Evolutionary conservation across 1,140 invertebrate species (phyloP).

Genomic region (Drosophila rhopaloa): DNA sequence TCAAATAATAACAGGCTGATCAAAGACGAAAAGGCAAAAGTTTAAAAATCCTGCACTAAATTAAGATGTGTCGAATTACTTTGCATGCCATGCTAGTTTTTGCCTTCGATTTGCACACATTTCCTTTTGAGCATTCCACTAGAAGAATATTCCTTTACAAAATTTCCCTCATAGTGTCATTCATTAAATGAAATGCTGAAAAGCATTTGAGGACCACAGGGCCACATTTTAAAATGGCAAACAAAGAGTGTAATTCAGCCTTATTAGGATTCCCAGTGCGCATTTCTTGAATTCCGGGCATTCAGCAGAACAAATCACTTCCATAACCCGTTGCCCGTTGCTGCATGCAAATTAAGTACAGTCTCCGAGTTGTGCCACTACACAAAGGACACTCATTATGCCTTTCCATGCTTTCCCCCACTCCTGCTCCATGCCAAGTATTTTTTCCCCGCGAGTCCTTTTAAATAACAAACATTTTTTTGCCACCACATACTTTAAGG

Average conservation of each 20-base stretch:
- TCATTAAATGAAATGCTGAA: slow-evolving; percentile 2
- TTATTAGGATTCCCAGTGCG: slow-evolving; percentile 29
- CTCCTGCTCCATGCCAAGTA: slow-evolving; percentile 5
- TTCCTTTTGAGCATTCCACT: slow-evolving; percentile 6
- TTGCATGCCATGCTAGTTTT: neutral
- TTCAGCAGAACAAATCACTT: slow-evolving; percentile 50
- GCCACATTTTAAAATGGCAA: slow-evolving; percentile 5
- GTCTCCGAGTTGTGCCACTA: slow-evolving; percentile 46
- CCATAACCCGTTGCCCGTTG: slow-evolving; percentile 31
- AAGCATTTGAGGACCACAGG: neutral
- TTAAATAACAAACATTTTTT: slow-evolving; percentile 47
- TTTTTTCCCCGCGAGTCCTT: slow-evolving; percentile 20
- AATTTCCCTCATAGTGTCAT: neutral
- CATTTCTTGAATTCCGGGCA: slow-evolving; percentile 29
- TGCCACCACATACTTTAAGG: slow-evolving; percentile 51
- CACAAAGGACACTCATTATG: slow-evolving; percentile 78
- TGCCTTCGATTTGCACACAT: neutral
- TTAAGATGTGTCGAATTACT: no score
- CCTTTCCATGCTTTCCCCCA: slow-evolving; percentile 31
- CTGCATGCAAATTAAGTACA: slow-evolving; percentile 69
- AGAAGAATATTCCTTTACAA: neutral
- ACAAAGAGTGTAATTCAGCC: slow-evolving; percentile 8
- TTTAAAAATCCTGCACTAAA: no score
- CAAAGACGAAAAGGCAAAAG: no score
- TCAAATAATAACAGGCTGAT: no score